These are phyloP conservation scores for Leucosticte australis DNA, from an alignment of 2,113 vertebrate genomes.

Conservation along the genomic window DNA sequence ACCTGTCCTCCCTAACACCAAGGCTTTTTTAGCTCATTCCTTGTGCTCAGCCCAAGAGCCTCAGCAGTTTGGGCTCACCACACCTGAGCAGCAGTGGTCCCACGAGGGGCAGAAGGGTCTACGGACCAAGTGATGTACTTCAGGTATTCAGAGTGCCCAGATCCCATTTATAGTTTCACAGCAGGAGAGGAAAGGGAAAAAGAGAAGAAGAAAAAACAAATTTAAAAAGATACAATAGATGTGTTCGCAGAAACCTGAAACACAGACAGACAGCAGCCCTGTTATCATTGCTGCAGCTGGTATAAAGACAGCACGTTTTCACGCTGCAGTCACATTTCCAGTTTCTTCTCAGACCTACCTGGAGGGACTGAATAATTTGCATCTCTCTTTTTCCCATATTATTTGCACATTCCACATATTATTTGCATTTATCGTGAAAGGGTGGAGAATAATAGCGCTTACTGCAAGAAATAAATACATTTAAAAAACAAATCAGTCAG, in stretches of 20 bases:
- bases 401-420: conserved; percentile 42
- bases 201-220: neutral
- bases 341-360: conserved; percentile 34
- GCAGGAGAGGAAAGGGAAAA: neutral
- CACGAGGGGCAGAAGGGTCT: neutral
- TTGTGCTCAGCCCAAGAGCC: neutral
- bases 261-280: neutral
- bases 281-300: neutral
- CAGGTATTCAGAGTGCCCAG: neutral
- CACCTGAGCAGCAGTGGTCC: neutral
- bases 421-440: conserved; percentile 56
- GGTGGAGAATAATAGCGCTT: conserved; percentile 28
- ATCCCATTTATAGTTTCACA: neutral
- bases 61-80: neutral
- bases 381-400: conserved; percentile 42
- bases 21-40: neutral
- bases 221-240: neutral
- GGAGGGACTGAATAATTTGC: conserved; percentile 28
- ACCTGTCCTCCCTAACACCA: neutral
- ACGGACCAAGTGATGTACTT: neutral
- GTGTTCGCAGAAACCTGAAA: neutral
- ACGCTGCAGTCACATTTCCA: conserved; percentile 21
- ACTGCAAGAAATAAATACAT: conserved; percentile 56
- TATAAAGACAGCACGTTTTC: neutral
- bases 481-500: conserved; percentile 62